Base-by-base conservation (phyloP, 2,797 vertebrate species). In the Orientallactaga sibirica region DNA sequence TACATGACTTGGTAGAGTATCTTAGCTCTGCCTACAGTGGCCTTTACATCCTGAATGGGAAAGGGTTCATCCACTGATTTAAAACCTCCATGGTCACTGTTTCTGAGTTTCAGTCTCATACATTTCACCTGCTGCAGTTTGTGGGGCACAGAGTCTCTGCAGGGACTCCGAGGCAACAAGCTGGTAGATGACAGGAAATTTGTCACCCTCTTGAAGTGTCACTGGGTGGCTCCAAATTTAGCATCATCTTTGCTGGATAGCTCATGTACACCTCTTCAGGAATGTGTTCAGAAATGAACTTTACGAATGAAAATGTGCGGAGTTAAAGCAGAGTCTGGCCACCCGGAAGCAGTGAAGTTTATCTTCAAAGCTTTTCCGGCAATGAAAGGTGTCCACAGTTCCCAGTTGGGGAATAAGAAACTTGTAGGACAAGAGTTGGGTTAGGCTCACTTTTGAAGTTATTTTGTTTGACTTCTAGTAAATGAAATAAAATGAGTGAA, bases 1-100 rank as follows among this genome's bases (percentile, higher is more conserved):
- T 1, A 71, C 55, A 41, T 18, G 52, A 52, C 52, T 37, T 4
- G 7, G n/a, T 55, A 43, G 37, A 93, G 29, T 8, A 20, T 1
- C 33, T 29, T 22, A 71, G 29, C 22, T 0, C 18, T 68, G 41
- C 48, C 67, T 24, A 3, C 1, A 1, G 11, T 74, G 22, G 64
- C 77, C 81, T 11, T 58, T 64, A 19, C 4, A 3, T 16, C 61
- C 18, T 18, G 6, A 29, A 3, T 9, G 7, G 76, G 18, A 67
- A 9, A 29, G 19, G 5, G 0, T 29, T 5, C 27, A 14, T 1
- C n/a, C 52, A 0, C 27, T 19, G 29, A 62, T 3, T 41, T 27
- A 73, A 43, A 1, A 24, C 55, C 2, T 80, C 12, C 22, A 25
- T 52, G 18, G 0, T 67, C 3, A 2, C 71, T 14, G 8, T 19